Conservation (phyloP, 2,797 vertebrate genomes). For the Myotis myotis region DNA sequence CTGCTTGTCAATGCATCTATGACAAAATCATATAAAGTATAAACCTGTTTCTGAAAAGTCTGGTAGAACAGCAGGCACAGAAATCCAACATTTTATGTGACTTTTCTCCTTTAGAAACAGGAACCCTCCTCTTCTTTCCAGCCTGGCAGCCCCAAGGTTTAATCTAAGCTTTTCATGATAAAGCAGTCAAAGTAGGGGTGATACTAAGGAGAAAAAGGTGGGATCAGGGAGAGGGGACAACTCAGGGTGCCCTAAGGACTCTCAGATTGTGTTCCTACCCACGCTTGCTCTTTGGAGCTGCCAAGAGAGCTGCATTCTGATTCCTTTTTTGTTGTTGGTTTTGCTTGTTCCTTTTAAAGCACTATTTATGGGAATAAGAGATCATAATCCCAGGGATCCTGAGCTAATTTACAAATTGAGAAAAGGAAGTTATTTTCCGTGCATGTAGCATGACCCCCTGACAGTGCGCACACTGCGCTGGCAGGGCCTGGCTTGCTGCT, state of each 20-base stretch:
- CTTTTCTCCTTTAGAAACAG: neutral
- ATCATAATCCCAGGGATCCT: slow-evolving; percentile 25
- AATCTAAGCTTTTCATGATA: neutral
- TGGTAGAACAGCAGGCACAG: neutral
- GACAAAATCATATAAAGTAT: neutral
- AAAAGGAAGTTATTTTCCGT: slow-evolving; percentile 64
- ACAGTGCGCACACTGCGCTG: slow-evolving; percentile 73
- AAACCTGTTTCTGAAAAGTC: neutral
- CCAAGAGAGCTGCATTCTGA: neutral
- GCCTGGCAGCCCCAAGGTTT: neutral
- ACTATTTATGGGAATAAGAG: neutral
- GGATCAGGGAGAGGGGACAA: neutral
- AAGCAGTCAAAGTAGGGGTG: neutral
- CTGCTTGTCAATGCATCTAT: neutral
- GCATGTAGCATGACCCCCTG: slow-evolving; percentile 65
- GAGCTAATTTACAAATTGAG: slow-evolving; percentile 75
- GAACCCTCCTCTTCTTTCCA: neutral
- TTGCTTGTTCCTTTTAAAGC: neutral
- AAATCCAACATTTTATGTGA: neutral
- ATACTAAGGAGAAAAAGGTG: neutral
- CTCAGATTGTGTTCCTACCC: neutral
- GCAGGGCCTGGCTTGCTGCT: slow-evolving; percentile 76
- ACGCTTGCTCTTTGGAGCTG: neutral
- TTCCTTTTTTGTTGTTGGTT: neutral
- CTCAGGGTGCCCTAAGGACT: neutral